These are phyloP conservation scores for Choloepus hoffmanni DNA, from an alignment of 2,113 vertebrate genomes.

Conservation along the genomic window DNA sequence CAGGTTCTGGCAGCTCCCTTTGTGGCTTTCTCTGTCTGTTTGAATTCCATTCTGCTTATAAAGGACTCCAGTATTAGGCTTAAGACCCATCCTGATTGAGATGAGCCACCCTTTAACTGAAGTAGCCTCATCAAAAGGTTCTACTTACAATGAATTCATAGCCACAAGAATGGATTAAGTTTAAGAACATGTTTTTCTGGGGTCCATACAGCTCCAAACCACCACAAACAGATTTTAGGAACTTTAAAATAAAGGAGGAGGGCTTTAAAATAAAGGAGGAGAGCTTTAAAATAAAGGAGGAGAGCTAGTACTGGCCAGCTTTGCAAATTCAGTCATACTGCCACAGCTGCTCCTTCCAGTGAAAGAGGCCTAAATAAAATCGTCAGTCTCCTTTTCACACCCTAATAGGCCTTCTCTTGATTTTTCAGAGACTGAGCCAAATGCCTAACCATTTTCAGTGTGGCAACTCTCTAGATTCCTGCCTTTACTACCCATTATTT, in stretches of 20 bases:
- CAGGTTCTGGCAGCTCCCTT: no score
- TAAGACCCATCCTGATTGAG: no score
- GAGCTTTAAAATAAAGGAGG: background rate
- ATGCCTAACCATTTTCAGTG: background rate
- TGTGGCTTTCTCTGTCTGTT: no score
- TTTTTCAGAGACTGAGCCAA: background rate
- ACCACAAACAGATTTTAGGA: background rate
- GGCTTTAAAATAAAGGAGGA: background rate
- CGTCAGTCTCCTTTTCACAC: background rate
- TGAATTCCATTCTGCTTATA: no score
- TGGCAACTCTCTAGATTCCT: background rate
- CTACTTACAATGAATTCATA: no score
- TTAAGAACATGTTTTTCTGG: no score
- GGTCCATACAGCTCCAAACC: no score
- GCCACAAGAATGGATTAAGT: no score
- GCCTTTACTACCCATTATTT: background rate
- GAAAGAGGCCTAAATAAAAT: background rate
- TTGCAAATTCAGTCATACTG: background rate
- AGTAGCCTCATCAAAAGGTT: no score
- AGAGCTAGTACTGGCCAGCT: background rate
- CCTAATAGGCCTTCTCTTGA: background rate
- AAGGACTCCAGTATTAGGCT: no score
- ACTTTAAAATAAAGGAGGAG: background rate
- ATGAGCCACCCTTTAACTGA: no score
- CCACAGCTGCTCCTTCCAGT: background rate